Base-by-base conservation (phyloP, 1,140 invertebrate species). In the Spodoptera frugiperda region DNA sequence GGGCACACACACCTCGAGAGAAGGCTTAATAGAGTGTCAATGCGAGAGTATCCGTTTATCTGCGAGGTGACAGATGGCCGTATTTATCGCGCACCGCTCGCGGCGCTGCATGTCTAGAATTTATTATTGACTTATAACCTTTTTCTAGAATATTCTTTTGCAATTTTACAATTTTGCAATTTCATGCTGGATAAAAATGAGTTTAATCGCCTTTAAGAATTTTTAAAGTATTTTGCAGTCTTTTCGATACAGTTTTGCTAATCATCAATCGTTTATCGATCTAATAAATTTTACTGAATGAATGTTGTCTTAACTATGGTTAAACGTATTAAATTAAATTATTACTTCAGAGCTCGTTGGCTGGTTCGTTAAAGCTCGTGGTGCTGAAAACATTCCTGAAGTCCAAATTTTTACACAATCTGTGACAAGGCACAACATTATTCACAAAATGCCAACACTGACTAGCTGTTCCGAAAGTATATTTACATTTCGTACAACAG, bases 21-120 rank as follows among this genome's bases (percentile, higher is more conserved):
- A 15, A 72, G 17, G 30, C 51, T 55, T 72, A 54, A 72, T 72
- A 72, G 53, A 39, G 33, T 57, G 53, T 72, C 51, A 72, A 68
- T 51, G 46, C 17, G 33, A 15, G 33, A 30, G 14, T 21, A 53
- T 68, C 48, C 65, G 21, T 68, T 68, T 68, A 68, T 68, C 65
- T 68, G 21, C 48, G 17, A 68, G 65, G 65, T 68, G 65, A 68
- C 65, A 68, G 65, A 33, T 68, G 65, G 65, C 48, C 11, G 25
- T 53, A 68, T 68, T 68, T 68, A 68, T 68, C 46, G 48, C 48
- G 39, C 46, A 15, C 3, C 65, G 21, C 65, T 33, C 65, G 53
- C 30, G 48, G 48, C 46, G 53, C 17, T 67, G 63, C 65, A 68
- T 49, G 65, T 15, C 21, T 33, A 68, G 65, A 68, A 68, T 68